Evolutionary conservation across 2,797 vertebrate genomes (phyloP).

Genomic region (Dendrocincla fuliginosa): DNA sequence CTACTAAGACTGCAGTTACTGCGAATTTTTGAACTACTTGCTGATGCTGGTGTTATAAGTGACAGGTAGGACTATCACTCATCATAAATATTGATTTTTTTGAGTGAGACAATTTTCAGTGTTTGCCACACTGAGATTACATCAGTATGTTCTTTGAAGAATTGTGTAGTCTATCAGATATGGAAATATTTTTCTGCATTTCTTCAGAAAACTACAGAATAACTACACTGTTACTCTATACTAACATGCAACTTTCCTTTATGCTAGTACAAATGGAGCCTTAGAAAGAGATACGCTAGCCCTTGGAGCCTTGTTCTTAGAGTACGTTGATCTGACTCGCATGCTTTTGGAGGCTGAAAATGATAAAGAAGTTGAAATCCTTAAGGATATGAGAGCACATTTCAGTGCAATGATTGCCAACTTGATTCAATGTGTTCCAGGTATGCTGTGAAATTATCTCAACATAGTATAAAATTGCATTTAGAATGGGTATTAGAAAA

Average conservation of each 20-base stretch:
- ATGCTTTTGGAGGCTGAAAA: conserved; percentile 99
- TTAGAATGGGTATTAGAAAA: neutral
- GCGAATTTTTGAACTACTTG: conserved; percentile 95
- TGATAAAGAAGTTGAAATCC: conserved; percentile 97
- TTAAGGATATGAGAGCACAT: conserved; percentile 98
- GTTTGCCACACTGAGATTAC: neutral
- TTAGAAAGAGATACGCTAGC: conserved; percentile 94
- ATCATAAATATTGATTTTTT: neutral
- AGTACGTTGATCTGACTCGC: conserved; percentile 96
- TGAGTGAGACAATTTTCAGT: neutral
- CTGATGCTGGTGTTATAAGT: conserved; percentile 97
- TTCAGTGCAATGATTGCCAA: conserved; percentile 99
- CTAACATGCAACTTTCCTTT: conserved; percentile 31
- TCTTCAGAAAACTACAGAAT: neutral
- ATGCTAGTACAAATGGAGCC: conserved; percentile 91
- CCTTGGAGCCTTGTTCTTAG: conserved; percentile 94
- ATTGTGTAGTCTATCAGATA: neutral
- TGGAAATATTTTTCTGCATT: neutral
- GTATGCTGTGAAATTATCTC: conserved; percentile 72
- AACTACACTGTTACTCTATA: neutral
- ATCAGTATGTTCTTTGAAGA: neutral
- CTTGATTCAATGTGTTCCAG: conserved; percentile 97
- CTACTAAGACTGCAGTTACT: conserved; percentile 92
- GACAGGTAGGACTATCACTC: conserved; percentile 84
- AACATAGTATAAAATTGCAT: neutral